Percentiles rank a stretch among this genome's conserved stretches.
These are phyloP conservation scores for Columba guinea DNA, from an alignment of 2,797 vertebrate genomes.

Conservation along the genomic window DNA sequence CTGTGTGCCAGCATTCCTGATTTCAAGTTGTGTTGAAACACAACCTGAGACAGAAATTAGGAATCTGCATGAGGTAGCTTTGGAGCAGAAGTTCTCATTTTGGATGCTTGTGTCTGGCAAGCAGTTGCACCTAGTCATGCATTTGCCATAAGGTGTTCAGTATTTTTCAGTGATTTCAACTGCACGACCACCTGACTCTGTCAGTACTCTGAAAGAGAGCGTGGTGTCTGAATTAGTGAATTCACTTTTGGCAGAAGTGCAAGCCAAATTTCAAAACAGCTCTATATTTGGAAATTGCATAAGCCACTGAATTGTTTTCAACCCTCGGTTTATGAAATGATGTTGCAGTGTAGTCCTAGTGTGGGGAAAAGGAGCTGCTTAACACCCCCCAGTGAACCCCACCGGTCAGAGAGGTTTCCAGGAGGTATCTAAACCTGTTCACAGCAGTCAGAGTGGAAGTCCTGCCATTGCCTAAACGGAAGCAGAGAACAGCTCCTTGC, in stretches of 20 bases:
- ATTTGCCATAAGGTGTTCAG: neutral
- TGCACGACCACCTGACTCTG: neutral
- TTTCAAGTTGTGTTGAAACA: neutral
- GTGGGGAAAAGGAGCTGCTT: neutral
- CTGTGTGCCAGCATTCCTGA: neutral
- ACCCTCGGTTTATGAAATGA: neutral
- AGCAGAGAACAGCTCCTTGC: neutral
- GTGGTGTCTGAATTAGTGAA: neutral
- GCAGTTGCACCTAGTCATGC: rapidly evolving
- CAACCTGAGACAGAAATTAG: neutral
- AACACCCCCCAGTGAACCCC: neutral
- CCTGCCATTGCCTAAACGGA: neutral
- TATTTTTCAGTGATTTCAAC: neutral
- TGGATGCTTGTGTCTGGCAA: neutral
- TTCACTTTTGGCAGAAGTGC: neutral
- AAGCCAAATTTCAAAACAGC: neutral
- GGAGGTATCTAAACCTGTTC: neutral
- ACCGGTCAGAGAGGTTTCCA: neutral
- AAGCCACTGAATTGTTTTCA: neutral
- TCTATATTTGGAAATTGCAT: neutral
- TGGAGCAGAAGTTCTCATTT: neutral
- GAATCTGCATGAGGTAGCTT: rapidly evolving
- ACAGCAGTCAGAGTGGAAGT: neutral
- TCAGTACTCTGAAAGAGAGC: neutral
- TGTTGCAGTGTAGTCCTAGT: neutral